These are phyloP conservation scores for Drosophila dunni DNA, from an alignment of 1,140 invertebrate genomes.

Conservation along the genomic window DNA sequence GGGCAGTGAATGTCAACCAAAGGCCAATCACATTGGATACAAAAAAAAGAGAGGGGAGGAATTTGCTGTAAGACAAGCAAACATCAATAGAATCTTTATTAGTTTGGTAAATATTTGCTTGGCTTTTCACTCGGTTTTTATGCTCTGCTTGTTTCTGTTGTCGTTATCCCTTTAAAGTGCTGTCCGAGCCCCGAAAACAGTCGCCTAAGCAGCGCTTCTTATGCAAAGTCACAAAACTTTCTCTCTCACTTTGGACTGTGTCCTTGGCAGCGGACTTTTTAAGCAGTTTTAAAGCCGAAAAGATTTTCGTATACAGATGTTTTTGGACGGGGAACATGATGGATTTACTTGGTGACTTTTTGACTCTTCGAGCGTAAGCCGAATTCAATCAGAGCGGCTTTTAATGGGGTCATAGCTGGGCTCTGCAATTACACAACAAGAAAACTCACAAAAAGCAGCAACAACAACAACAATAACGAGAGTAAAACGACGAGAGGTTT, in stretches of 20 bases:
- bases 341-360: constrained; percentile 58
- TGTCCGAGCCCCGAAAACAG: constrained; percentile 25
- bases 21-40: constrained; percentile 48
- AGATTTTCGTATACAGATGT: not conserved
- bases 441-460: not conserved
- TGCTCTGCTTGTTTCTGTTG: not conserved
- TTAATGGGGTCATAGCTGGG: constrained; percentile 42
- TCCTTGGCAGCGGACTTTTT: constrained; percentile 74
- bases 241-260: constrained; percentile 14
- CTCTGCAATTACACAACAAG: constrained; percentile 25
- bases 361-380: constrained; percentile 74
- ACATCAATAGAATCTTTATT: constrained; percentile 78
- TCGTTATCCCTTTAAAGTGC: constrained; percentile 2
- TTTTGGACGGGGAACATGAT: constrained; percentile 42
- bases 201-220: constrained; percentile 17
- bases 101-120: constrained; percentile 72
- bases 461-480: not conserved
- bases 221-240: constrained; percentile 61
- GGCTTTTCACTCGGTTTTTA: not conserved
- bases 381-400: constrained; percentile 72
- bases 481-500: constrained; percentile 9
- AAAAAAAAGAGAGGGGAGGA: not conserved
- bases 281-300: constrained; percentile 62
- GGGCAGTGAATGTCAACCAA: constrained; percentile 57
- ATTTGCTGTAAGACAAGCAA: constrained; percentile 69